Conservation (phyloP, 2,113 vertebrate genomes). For the Sapajus apella region DNA sequence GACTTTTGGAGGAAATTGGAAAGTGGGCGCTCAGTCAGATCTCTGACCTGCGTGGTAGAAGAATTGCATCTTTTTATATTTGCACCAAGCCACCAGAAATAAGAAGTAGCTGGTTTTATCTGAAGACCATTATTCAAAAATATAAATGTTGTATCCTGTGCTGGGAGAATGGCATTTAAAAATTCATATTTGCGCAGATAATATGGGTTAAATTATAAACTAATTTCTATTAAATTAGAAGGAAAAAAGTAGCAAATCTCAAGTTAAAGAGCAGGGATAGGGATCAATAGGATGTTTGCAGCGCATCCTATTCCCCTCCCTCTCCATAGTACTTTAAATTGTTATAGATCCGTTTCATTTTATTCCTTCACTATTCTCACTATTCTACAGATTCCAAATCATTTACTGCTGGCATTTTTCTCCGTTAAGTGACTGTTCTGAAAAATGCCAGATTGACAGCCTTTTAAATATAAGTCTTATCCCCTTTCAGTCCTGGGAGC, state of each 20-base stretch:
- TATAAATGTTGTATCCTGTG: not conserved
- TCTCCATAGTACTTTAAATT: not conserved
- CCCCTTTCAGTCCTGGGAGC: not conserved
- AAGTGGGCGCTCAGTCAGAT: not conserved
- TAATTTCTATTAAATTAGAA: not conserved
- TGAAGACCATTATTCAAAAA: conserved; percentile 27
- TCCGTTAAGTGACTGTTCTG: not conserved
- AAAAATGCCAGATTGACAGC: not conserved
- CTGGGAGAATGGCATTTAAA: conserved; percentile 37
- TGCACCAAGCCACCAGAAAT: conserved; percentile 3
- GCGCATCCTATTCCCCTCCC: not conserved
- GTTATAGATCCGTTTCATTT: not conserved
- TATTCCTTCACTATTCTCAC: not conserved
- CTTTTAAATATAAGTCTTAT: conserved; percentile 2
- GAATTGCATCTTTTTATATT: not conserved
- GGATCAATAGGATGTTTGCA: not conserved
- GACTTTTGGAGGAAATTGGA: not conserved
- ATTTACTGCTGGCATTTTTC: conserved; percentile 6
- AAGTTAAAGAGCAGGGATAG: not conserved
- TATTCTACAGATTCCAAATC: not conserved
- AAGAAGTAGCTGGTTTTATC: not conserved
- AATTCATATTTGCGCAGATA: not conserved
- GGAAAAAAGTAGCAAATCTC: not conserved
- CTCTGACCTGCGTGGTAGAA: conserved; percentile 13
- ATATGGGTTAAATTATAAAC: not conserved